Conservation (phyloP, 2,113 vertebrate species). For the Tauraco erythrolophus region DNA sequence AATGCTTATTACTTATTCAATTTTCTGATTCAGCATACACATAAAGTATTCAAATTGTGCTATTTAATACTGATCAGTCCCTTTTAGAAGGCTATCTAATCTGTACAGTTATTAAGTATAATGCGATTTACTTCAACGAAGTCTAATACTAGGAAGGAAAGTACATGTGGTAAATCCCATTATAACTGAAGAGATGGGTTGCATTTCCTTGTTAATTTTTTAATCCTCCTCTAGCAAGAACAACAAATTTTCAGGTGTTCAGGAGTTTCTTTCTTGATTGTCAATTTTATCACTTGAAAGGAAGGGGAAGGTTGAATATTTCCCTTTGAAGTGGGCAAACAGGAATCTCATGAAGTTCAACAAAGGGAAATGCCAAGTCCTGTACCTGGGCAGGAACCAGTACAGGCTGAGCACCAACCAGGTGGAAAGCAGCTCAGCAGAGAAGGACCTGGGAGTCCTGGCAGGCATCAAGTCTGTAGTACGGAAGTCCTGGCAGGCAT, state of each 20-base stretch:
- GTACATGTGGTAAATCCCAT: slow-evolving; percentile 5
- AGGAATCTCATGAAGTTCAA: background rate
- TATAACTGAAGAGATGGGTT: background rate
- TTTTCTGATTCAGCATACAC: background rate
- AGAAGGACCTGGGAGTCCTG: background rate
- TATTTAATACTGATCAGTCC: slow-evolving; percentile 41
- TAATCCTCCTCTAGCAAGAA: slow-evolving; percentile 8
- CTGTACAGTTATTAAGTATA: slow-evolving; percentile 46
- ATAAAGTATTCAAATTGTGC: slow-evolving; percentile 28
- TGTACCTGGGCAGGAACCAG: background rate
- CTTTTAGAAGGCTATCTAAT: slow-evolving; percentile 42
- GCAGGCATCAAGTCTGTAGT: background rate
- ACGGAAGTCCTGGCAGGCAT: background rate
- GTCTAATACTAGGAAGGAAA: slow-evolving; percentile 13
- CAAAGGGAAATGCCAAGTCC: background rate
- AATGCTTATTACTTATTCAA: background rate
- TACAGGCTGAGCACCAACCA: background rate
- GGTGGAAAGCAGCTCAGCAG: background rate
- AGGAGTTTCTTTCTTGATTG: background rate
- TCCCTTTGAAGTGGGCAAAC: background rate
- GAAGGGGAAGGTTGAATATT: background rate
- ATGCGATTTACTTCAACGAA: slow-evolving; percentile 50
- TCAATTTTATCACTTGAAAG: slow-evolving; percentile 3
- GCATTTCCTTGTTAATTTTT: slow-evolving; percentile 14
- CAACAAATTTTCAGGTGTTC: background rate